Conservation (phyloP, 92 coral and sea anemone genomes). For the Virgularia gustaviana region DNA sequence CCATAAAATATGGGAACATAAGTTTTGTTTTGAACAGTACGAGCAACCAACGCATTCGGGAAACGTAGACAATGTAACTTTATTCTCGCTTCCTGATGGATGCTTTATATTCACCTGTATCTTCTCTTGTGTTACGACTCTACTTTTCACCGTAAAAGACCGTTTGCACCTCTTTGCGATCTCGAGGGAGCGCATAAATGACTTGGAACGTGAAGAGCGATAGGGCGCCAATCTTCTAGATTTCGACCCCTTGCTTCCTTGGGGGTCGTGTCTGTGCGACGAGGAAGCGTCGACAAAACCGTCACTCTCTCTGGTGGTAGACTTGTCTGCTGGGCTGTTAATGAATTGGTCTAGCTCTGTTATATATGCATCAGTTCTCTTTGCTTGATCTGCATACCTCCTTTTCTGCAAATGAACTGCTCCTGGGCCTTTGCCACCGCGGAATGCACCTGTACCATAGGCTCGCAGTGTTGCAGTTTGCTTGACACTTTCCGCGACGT, state of each 20-base stretch:
- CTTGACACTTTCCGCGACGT: constrained; percentile 45
- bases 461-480: constrained; percentile 26
- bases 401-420: constrained; percentile 43
- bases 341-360: constrained; percentile 39
- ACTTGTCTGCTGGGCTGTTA: constrained; percentile 9
- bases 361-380: constrained; percentile 53
- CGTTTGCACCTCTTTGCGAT: constrained; percentile 21
- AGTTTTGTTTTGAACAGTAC: constrained; percentile 41
- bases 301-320: constrained; percentile 38
- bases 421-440: constrained; percentile 51
- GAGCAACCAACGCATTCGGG: constrained; percentile 39
- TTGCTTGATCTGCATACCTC: constrained; percentile 46
- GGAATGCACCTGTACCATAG: constrained; percentile 40
- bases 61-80: constrained; percentile 28
- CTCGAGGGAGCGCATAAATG: constrained; percentile 18
- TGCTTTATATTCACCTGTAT: constrained; percentile 22
- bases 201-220: constrained; percentile 33
- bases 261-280: constrained; percentile 54
- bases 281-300: constrained; percentile 43
- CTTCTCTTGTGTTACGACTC: constrained; percentile 14
- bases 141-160: constrained; percentile 22
- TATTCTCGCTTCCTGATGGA: constrained; percentile 26
- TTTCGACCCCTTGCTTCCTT: neutral
- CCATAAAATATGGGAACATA: constrained; percentile 54
- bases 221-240: constrained; percentile 33